Conservation (phyloP, 2,888 invertebrate species). For the Tanypteryx hageni region DNA sequence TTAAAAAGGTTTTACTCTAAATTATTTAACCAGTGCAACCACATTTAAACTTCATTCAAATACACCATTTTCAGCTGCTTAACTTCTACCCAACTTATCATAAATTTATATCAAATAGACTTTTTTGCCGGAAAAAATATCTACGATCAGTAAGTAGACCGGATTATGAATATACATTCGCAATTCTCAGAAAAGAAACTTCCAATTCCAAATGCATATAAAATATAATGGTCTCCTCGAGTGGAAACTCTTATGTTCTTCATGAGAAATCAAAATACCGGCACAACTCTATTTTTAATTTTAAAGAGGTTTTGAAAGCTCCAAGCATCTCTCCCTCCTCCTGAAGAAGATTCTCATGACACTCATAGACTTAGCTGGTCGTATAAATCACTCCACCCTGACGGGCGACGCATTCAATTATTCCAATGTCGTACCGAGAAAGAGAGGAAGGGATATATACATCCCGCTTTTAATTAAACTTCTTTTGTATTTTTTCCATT, state of each 20-base stretch:
- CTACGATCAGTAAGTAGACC: no score
- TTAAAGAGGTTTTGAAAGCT: conserved; percentile 47
- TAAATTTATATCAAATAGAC: no score
- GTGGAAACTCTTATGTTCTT: background rate
- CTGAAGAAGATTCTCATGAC: background rate
- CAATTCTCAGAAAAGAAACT: background rate
- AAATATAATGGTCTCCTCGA: background rate
- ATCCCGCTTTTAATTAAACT: conserved; percentile 61
- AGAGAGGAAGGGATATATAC: conserved; percentile 8
- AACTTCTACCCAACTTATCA: no score
- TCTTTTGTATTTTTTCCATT: conserved; percentile 55
- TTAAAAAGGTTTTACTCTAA: no score
- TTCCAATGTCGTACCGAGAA: conserved; percentile 31
- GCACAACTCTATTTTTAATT: conserved; percentile 2
- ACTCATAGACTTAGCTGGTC: conserved; percentile 9
- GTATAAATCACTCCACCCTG: conserved; percentile 44
- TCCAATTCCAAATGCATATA: background rate
- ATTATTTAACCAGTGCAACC: no score
- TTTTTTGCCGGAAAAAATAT: no score
- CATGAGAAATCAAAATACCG: background rate
- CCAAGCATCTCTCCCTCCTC: conserved; percentile 19
- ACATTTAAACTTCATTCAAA: no score
- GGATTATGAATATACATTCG: conserved; percentile 25
- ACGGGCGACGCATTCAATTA: conserved; percentile 59
- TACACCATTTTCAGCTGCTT: no score